Percentiles rank a stretch among this genome's conserved stretches.
Conservation (phyloP, 2,888 invertebrate genomes). For the Oligia latruncula region DNA sequence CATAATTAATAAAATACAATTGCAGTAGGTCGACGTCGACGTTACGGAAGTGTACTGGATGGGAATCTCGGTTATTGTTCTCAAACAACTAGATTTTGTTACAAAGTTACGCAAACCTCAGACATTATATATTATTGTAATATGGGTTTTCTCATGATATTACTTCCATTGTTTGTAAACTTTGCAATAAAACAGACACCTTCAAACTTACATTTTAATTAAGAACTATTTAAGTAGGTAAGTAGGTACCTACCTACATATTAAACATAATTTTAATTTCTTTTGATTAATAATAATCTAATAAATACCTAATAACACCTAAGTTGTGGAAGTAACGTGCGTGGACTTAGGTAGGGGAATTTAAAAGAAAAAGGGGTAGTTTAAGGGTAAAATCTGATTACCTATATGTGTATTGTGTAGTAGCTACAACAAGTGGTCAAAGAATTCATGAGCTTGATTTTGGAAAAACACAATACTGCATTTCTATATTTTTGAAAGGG, state of each 20-base stretch:
- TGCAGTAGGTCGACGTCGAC: neutral
- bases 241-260: too few relatives aligned
- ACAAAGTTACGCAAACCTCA: constrained; percentile 19
- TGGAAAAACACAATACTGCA: neutral
- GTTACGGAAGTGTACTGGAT: constrained; percentile 1
- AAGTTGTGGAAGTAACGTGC: neutral
- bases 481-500: neutral
- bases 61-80: constrained; percentile 30
- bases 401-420: too few relatives aligned
- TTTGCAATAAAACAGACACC: neutral
- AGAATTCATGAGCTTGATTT: neutral
- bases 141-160: constrained; percentile 30
- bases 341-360: neutral
- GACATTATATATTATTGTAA: neutral
- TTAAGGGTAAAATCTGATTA: too few relatives aligned
- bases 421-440: neutral
- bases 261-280: neutral
- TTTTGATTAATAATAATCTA: neutral
- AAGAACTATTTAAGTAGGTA: neutral
- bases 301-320: neutral
- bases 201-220: neutral
- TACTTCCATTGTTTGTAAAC: constrained; percentile 21
- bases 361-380: neutral
- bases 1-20: neutral
- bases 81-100: constrained; percentile 27